phyloP scores from a whole-genome alignment of 2,113 vertebrate species.

The Planiliza haematocheilus region DNA sequence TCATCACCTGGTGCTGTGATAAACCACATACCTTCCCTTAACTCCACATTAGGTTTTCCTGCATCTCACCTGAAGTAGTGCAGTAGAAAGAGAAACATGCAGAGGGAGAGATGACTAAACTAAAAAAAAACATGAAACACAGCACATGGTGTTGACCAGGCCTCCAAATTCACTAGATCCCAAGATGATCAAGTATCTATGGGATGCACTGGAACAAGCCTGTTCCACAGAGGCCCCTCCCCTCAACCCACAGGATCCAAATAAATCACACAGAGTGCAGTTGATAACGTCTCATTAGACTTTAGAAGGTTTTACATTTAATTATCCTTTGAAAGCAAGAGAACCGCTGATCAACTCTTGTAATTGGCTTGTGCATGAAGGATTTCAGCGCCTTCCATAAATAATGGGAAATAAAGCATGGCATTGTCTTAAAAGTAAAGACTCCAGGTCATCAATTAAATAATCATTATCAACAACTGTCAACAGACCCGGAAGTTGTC shows the following conservation, averaged over 20 bases:
- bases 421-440: conserved; percentile 11
- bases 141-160: too few species aligned
- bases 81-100: conserved; percentile 10
- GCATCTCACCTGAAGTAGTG: conserved; percentile 33
- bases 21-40: conserved; percentile 25
- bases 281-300: neutral
- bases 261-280: neutral
- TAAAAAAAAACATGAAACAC: too few species aligned
- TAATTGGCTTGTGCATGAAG: conserved; percentile 17
- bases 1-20: conserved; percentile 39
- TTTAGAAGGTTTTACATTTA: neutral
- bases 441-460: conserved; percentile 30
- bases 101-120: neutral
- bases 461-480: conserved; percentile 15
- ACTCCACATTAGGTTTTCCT: conserved; percentile 17
- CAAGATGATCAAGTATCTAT: too few species aligned
- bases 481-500: conserved; percentile 23
- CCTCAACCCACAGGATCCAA: neutral
- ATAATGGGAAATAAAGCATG: conserved; percentile 22
- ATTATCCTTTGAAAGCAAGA: conserved; percentile 14
- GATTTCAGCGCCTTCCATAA: conserved; percentile 31
- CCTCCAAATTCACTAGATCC: too few species aligned
- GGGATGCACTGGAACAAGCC: too few species aligned
- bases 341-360: conserved; percentile 10
- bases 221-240: too few species aligned